These are phyloP conservation scores for Drosophila percnosoma DNA, from an alignment of 2,888 invertebrate genomes.

Conservation along the genomic window DNA sequence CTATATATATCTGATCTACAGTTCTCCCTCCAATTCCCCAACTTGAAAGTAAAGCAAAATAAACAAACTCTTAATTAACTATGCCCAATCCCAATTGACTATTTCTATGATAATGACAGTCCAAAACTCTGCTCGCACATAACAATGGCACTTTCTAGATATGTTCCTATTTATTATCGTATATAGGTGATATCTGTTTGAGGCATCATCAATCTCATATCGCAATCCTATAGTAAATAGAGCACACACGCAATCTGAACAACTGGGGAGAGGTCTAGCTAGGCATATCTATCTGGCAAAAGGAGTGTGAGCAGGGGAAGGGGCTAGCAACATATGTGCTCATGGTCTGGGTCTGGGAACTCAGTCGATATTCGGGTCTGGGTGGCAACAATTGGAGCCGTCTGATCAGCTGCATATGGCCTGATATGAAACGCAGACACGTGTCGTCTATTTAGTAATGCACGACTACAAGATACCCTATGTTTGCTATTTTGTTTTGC, in stretches of 20 bases:
- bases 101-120: neutral
- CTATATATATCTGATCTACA: neutral
- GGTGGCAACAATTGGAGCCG: constrained; percentile 8
- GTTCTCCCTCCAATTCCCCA: neutral
- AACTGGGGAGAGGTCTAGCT: neutral
- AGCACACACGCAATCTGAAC: constrained; percentile 9
- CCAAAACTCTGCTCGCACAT: neutral
- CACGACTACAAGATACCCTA: neutral
- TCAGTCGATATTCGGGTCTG: constrained; percentile 9
- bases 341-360: constrained; percentile 55
- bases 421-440: neutral
- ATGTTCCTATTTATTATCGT: neutral
- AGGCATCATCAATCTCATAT: constrained; percentile 59
- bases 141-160: neutral
- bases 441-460: neutral
- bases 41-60: neutral
- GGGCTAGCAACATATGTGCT: constrained; percentile 57
- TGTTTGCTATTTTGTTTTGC: neutral
- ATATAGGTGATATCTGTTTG: constrained; percentile 17
- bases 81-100: neutral
- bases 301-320: neutral
- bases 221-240: constrained; percentile 34
- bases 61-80: neutral
- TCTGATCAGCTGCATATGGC: constrained; percentile 47
- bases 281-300: too few relatives aligned